Base-by-base conservation (phyloP, 2,797 vertebrate species). In the Meda fulgida region DNA sequence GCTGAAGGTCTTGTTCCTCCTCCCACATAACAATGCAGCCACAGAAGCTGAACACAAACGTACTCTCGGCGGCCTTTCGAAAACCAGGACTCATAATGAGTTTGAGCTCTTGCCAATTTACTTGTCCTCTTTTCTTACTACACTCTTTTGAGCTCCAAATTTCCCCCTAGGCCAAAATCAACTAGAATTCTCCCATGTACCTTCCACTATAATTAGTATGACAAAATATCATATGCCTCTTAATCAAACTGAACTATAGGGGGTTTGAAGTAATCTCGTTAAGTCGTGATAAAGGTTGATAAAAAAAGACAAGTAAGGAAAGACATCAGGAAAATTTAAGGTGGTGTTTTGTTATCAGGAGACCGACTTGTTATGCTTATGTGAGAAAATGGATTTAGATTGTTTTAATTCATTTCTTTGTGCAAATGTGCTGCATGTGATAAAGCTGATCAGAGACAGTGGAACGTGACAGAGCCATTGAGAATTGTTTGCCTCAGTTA, bases 161-260 rank as follows among this genome's bases (percentile, higher is more conserved):
- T 71, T 84, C 85, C 80, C 75, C 80, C 60, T 75, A 40, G 71
- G 81, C 86, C 83, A 84, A 89, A 90, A 75, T 89, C 84, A 72
- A 84, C 55, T 16, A 69, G 78, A 88, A 87, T 83, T 84, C 80
- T 85, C 82, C 34, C 8, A 40, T 81, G 84, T 63, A 87, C 86
- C 84, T 89, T 80, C 58, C 43, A 82, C 80, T 82, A 46, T 71
- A 88, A 90, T 88, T 88, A 89, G 84, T 81, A 71, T 82, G 80
- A 76, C 55, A 69, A 88, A 91, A 88, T 65, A 87, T 89, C 60
- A 88, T 67, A 86, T 55, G 75, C 71, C 80, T 89, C 70, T 88
- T 91, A 90, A 91, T 89, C 87, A 91, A 90, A 88, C 29, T 82
- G 55, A 83, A 87, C 53, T 2, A 31, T 75, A 48, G 46, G 75